These are phyloP conservation scores for Periphyllus acericola DNA, from an alignment of 2,888 invertebrate species.

Conservation along the genomic window DNA sequence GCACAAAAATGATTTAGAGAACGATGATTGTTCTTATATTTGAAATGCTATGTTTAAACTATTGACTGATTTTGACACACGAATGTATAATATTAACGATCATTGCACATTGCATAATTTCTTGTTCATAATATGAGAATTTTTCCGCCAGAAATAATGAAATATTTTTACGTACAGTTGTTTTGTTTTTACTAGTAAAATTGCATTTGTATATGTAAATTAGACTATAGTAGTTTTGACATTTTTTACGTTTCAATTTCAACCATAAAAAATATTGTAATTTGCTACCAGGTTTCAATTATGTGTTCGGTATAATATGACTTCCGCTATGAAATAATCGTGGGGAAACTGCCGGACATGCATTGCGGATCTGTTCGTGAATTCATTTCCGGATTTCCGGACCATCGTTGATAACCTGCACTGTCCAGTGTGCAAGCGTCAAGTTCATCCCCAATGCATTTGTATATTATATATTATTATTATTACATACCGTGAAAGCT, in stretches of 20 bases:
- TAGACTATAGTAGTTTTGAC: not conserved
- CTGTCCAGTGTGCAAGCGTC: not conserved
- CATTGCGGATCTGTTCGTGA: not conserved
- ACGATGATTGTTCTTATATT: too few species aligned
- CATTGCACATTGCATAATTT: not conserved
- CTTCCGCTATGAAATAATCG: not conserved
- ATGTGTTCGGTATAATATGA: not conserved
- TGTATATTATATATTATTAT: constrained; percentile 6
- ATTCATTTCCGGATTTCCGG: constrained; percentile 23
- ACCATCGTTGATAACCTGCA: not conserved
- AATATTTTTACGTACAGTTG: not conserved
- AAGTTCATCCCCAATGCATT: not conserved
- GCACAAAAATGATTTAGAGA: too few species aligned
- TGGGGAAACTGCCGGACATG: not conserved
- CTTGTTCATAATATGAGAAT: not conserved
- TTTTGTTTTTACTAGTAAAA: not conserved
- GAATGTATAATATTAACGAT: too few species aligned
- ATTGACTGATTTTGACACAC: too few species aligned
- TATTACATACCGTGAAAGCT: constrained; percentile 7
- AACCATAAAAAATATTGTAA: not conserved
- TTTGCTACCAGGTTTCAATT: not conserved
- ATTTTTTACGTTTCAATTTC: not conserved
- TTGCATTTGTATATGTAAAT: not conserved
- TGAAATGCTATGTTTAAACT: too few species aligned
- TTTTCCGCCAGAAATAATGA: not conserved